Percentiles rank a stretch among this genome's conserved stretches.
Conservation (phyloP, 1,140 invertebrate genomes). For the Pogonognathellus flavescens region DNA sequence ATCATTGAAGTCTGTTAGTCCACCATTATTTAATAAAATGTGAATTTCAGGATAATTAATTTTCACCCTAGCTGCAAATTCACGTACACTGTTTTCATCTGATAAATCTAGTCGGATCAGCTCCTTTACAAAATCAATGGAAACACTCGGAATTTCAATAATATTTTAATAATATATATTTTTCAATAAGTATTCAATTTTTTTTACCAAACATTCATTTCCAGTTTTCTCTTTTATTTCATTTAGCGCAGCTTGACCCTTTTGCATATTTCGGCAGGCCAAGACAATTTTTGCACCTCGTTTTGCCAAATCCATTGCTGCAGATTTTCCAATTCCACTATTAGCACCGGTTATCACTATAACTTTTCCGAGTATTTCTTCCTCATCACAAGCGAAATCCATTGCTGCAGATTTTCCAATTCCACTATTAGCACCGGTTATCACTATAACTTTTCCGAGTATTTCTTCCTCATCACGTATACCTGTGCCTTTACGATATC, state of each 20-base stretch:
- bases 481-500: background rate
- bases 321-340: slow-evolving; percentile 81
- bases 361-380: background rate
- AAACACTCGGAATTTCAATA: background rate
- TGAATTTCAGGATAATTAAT: slow-evolving; percentile 1
- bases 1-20: background rate
- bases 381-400: slow-evolving; percentile 74
- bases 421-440: slow-evolving; percentile 70
- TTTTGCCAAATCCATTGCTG: slow-evolving; percentile 76
- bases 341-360: slow-evolving; percentile 34
- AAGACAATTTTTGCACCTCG: slow-evolving; percentile 80
- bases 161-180: background rate
- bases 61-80: background rate
- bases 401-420: slow-evolving; percentile 82
- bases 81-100: background rate
- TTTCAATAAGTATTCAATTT: background rate
- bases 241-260: slow-evolving; percentile 74
- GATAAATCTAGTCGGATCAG: background rate
- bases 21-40: slow-evolving; percentile 34
- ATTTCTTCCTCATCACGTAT: slow-evolving; percentile 2
- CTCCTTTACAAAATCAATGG: background rate
- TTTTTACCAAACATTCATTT: background rate
- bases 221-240: slow-evolving; percentile 67
- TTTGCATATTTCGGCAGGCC: slow-evolving; percentile 78
- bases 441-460: slow-evolving; percentile 2